A percentile compares a stretch with the other conserved stretches of the same genome.
These are phyloP conservation scores for Danio aesculapii DNA, from an alignment of 2,797 vertebrate species.

Conservation along the genomic window DNA sequence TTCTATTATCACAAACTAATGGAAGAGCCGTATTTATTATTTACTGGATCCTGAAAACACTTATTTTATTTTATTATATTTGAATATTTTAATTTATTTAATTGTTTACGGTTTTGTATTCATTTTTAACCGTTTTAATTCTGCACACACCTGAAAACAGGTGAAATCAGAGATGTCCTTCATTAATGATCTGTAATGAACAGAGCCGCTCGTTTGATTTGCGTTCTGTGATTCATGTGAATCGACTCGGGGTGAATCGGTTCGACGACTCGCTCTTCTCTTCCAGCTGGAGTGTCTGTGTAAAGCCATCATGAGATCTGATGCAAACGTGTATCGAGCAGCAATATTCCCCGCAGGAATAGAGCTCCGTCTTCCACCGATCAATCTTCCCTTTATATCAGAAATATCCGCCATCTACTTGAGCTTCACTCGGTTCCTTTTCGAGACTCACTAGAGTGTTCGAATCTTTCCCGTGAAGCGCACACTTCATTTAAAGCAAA, in stretches of 20 bases:
- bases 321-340: conserved; percentile 44
- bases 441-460: background rate
- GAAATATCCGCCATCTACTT: conserved; percentile 35
- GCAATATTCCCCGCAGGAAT: conserved; percentile 56
- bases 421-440: conserved; percentile 35
- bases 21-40: background rate
- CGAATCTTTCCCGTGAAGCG: background rate
- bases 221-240: background rate
- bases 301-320: conserved; percentile 50
- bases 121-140: background rate
- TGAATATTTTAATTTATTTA: background rate
- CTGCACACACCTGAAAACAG: too few species aligned
- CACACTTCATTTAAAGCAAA: background rate
- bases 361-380: conserved; percentile 58
- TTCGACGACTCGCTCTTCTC: background rate
- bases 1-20: background rate
- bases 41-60: background rate
- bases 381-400: conserved; percentile 53
- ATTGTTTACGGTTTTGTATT: background rate
- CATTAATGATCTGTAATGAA: background rate
- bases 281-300: background rate
- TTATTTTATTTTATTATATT: background rate
- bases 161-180: too few species aligned
- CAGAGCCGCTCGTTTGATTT: background rate
- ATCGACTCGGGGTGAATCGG: background rate